Percentiles rank a stretch among this genome's conserved stretches.
Evolutionary conservation across 2,797 vertebrate genomes (phyloP).

Genomic region (Sebastes itinus): DNA sequence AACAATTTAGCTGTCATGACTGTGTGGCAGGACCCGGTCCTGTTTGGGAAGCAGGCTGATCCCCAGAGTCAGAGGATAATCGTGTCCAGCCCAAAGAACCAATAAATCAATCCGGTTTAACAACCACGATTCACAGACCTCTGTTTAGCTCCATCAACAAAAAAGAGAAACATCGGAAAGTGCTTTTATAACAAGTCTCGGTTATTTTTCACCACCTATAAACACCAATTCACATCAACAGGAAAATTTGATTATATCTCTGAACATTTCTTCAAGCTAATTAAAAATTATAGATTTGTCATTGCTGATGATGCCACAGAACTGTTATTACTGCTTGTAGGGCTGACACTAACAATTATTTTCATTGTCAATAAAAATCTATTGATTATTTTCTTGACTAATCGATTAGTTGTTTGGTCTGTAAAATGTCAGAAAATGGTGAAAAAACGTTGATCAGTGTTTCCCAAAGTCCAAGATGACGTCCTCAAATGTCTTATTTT

Average conservation of each 20-base stretch:
- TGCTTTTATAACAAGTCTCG: background rate
- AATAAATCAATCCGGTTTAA: conserved; percentile 96
- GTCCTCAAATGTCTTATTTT: too few species aligned
- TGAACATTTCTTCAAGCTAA: conserved; percentile 5
- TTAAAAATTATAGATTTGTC: conserved; percentile 36
- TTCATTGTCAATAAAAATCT: too few species aligned
- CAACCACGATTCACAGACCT: conserved; percentile 84
- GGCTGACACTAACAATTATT: too few species aligned
- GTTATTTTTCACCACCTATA: conserved; percentile 16
- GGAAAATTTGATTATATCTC: background rate
- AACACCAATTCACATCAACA: conserved; percentile 5
- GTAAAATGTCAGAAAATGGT: too few species aligned
- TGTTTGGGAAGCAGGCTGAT: conserved; percentile 84
- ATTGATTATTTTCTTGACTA: too few species aligned
- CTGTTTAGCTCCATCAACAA: conserved; percentile 85
- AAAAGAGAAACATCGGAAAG: conserved; percentile 25
- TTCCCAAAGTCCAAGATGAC: too few species aligned
- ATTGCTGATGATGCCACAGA: background rate
- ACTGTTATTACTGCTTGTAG: background rate
- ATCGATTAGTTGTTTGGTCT: too few species aligned
- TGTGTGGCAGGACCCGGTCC: conserved; percentile 85
- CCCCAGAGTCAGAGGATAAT: conserved; percentile 90
- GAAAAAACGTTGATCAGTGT: too few species aligned
- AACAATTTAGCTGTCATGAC: conserved; percentile 87
- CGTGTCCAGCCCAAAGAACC: conserved; percentile 86